Conservation (phyloP, 1,140 invertebrate species). For the Arctopsyche grandis region DNA sequence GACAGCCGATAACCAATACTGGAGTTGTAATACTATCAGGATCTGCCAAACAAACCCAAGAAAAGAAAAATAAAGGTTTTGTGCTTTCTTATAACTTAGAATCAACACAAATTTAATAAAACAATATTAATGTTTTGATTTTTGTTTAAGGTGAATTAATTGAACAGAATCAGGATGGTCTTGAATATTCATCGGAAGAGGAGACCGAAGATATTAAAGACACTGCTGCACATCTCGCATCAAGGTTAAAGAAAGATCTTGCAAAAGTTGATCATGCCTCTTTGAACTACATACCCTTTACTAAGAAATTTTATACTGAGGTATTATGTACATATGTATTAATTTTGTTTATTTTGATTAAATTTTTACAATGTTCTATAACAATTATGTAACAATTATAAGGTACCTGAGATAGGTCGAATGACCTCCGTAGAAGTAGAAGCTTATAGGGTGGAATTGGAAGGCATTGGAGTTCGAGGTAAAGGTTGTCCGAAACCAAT, state of each 20-base stretch:
- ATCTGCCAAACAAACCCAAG: conserved; percentile 81
- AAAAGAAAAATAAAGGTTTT: conserved; percentile 76
- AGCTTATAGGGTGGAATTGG: conserved; percentile 83
- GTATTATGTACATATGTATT: conserved; percentile 62
- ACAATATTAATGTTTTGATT: neutral
- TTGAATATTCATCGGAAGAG: conserved; percentile 98
- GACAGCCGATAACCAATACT: conserved; percentile 59
- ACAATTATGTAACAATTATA: conserved; percentile 2
- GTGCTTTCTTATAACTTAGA: neutral
- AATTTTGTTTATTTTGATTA: neutral
- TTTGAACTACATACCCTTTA: conserved; percentile 88
- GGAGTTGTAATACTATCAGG: conserved; percentile 88
- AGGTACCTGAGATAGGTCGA: conserved; percentile 78
- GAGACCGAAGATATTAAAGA: conserved; percentile 94
- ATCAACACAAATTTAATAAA: neutral
- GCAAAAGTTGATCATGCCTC: conserved; percentile 89
- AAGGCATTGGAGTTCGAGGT: conserved; percentile 86
- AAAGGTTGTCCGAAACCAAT: conserved; percentile 95
- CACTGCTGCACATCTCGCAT: conserved; percentile 87
- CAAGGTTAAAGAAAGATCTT: conserved; percentile 89
- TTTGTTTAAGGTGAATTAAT: conserved; percentile 84
- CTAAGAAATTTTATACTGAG: conserved; percentile 98
- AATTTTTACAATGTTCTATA: neutral
- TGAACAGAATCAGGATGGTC: conserved; percentile 95
- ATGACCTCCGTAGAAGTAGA: conserved; percentile 94